Evolutionary conservation across 2,113 vertebrate genomes (phyloP), one percentile per base, ranked within the genome.

Genomic region (Rattus rattus): DNA sequence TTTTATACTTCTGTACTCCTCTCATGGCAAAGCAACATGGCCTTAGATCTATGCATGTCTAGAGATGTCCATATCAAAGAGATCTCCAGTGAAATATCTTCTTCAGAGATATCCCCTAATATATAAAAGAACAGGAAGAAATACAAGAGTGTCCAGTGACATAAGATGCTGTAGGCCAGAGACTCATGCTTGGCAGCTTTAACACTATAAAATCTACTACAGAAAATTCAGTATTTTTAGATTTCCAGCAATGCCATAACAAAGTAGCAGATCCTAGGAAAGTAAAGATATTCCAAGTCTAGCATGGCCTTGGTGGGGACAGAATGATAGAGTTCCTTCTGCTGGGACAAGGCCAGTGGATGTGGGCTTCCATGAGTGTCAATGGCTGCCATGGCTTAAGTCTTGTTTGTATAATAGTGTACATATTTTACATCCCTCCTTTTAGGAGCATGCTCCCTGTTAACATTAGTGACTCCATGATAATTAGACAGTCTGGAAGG

Each of bases 121-220:
- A 63, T 33, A 4, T 22, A 19, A 73, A 87, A 67, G n/a, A 56
- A 52, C 4, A 14, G 79, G 91, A 43, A 19, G 52, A 52, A 56
- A 85, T 9, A n/a, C 10, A 54, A 52, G 26, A 6, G n/a, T 2
- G 30, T 73, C 13, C 16, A 33, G 1, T 6, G 19, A 69, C 22
- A 33, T 7, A 7, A 16, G 63, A 1, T 24, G 2, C 52, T 16
- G 1, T 72, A 39, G 16, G 2, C 39, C 19, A 43, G 1, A 22
- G 14, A 54, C 19, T 26, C 17, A 3, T 49, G 13, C 30, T 16
- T 65, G 28, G 12, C 30, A 95, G 13, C 33, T 85, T 28, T 69
- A 33, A 36, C 2, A 65, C 17, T 83, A 26, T 59, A 49, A 75
- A 19, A 47, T 0, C 1, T 0, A 6, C 2, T 20, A 0, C 2